Conservation (phyloP, 1,140 invertebrate genomes). For the Schlechtendalia chinensis region DNA sequence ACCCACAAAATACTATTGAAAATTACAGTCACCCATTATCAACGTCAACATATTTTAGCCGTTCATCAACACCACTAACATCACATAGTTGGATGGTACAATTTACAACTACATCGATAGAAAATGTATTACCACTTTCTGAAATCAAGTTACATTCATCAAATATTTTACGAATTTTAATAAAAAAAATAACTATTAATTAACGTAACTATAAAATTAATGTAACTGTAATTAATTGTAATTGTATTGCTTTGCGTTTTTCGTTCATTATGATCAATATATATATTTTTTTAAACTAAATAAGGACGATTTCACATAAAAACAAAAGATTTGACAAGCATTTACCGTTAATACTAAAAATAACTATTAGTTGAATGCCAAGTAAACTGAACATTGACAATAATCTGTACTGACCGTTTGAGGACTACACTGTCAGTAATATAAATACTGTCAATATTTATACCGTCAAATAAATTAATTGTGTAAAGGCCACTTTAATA, state of each 20-base stretch:
- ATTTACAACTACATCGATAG: conserved; percentile 13
- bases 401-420: no score
- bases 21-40: neutral
- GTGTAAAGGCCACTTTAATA: no score
- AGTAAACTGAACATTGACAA: no score
- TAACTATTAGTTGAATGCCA: no score
- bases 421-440: no score
- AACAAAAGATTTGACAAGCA: no score
- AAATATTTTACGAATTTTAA: conserved; percentile 25
- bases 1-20: conserved; percentile 43
- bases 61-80: conserved; percentile 47
- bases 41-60: neutral
- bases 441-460: no score
- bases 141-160: neutral
- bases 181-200: neutral
- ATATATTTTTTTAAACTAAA: no score
- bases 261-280: no score
- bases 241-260: neutral
- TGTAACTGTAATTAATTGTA: neutral
- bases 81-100: conserved; percentile 12
- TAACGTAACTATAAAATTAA: neutral
- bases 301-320: no score
- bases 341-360: no score
- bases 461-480: no score
- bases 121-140: neutral